Evolutionary conservation across 1,140 invertebrate genomes (phyloP).

Genomic region (Lethrus apterus): DNA sequence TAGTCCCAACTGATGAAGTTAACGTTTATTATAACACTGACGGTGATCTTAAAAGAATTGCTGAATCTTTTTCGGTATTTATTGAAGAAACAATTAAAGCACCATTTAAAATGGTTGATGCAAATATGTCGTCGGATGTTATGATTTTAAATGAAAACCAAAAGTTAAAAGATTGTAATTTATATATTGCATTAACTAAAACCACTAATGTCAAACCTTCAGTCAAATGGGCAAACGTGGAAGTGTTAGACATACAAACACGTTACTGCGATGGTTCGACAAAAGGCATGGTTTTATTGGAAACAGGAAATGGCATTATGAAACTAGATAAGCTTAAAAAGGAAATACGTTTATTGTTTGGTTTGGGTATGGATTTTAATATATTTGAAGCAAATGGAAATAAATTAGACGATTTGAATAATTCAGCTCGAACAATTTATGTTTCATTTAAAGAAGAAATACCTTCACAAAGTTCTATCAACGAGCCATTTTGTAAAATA

Average conservation of each 20-base stretch:
- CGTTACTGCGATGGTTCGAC: constrained; percentile 52
- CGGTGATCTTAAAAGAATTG: constrained; percentile 58
- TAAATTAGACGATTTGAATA: neutral
- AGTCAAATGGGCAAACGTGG: constrained; percentile 58
- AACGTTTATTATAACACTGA: constrained; percentile 69
- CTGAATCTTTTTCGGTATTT: constrained; percentile 62
- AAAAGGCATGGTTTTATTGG: constrained; percentile 66
- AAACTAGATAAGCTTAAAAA: constrained; percentile 46
- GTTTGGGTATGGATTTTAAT: constrained; percentile 26
- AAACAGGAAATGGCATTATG: constrained; percentile 54
- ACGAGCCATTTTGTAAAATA: constrained; percentile 56
- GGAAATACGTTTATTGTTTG: constrained; percentile 42
- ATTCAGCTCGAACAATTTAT: constrained; percentile 24
- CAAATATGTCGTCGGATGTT: constrained; percentile 40
- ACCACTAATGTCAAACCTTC: constrained; percentile 44
- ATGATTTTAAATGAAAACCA: constrained; percentile 70
- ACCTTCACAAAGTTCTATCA: neutral
- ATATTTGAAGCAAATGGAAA: constrained; percentile 20
- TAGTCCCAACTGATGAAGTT: constrained; percentile 88
- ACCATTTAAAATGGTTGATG: constrained; percentile 47
- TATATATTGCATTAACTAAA: constrained; percentile 54
- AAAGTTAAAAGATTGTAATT: constrained; percentile 57
- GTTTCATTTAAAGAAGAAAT: constrained; percentile 12
- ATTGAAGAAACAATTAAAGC: constrained; percentile 81
- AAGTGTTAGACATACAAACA: constrained; percentile 55